A percentile compares a stretch with the other conserved stretches of the same genome.
Conservation (phyloP, 2,113 vertebrate species). For the Suricata suricatta region DNA sequence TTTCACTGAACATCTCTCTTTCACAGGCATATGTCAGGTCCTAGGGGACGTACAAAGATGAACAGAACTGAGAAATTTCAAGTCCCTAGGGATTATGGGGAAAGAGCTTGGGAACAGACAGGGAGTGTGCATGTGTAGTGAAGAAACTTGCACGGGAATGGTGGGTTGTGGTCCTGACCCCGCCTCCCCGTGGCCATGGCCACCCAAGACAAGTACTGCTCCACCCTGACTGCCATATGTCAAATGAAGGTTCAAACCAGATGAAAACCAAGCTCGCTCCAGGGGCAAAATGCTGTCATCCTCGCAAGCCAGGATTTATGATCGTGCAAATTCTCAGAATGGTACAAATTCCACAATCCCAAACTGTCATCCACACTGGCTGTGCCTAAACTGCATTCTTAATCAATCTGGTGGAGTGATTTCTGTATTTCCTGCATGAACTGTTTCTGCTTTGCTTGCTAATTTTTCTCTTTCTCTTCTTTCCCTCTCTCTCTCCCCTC, state of each 20-base stretch:
- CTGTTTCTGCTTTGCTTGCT: constrained; percentile 83
- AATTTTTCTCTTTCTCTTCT: constrained; percentile 82
- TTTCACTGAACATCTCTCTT: not conserved
- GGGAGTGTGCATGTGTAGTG: not conserved
- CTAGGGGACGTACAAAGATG: not conserved
- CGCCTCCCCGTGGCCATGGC: not conserved
- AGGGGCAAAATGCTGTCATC: not conserved
- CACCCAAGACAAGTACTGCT: not conserved
- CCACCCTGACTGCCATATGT: not conserved
- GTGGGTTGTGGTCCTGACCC: too few relatives aligned
- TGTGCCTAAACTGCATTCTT: constrained; percentile 14
- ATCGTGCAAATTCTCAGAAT: constrained; percentile 16
- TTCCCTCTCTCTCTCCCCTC: not conserved
- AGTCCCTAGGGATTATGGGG: not conserved
- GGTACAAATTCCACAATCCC: not conserved
- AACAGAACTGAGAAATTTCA: not conserved
- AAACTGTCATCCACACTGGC: constrained; percentile 46
- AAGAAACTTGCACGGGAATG: not conserved
- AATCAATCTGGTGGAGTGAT: constrained; percentile 52
- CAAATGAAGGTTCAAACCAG: not conserved
- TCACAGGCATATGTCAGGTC: not conserved
- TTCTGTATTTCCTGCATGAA: constrained; percentile 83
- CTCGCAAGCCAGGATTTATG: not conserved
- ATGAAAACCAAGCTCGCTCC: not conserved
- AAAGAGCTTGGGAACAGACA: not conserved